Percentiles rank a stretch among this genome's conserved stretches.
Conservation (phyloP, 2,797 vertebrate genomes). For the Zenarchopterus dispar region DNA sequence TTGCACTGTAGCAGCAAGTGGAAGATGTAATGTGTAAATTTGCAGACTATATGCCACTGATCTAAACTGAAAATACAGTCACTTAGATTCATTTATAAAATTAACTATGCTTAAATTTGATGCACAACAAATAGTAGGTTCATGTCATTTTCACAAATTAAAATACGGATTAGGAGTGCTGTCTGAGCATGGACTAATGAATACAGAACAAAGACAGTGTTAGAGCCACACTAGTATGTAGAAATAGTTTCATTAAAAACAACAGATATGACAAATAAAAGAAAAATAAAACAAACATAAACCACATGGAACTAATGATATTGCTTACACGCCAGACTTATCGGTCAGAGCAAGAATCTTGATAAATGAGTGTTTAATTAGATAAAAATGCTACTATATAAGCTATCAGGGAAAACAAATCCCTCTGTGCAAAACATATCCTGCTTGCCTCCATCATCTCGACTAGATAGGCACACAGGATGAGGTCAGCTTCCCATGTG, state of each 20-base stretch:
- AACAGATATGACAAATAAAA: neutral
- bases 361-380: conserved; percentile 72
- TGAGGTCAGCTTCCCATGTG: conserved; percentile 30
- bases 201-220: too few species aligned
- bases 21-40: too few species aligned
- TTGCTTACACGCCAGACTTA: conserved; percentile 49
- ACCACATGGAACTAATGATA: conserved; percentile 29
- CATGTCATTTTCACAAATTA: too few species aligned
- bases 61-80: too few species aligned
- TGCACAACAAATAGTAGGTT: too few species aligned
- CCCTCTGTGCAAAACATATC: conserved; percentile 57
- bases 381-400: conserved; percentile 68
- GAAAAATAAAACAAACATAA: conserved; percentile 5
- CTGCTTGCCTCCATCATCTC: conserved; percentile 55
- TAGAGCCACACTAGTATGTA: too few species aligned
- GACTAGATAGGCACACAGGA: conserved; percentile 44
- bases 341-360: conserved; percentile 47
- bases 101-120: too few species aligned
- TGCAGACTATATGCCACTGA: too few species aligned
- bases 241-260: neutral
- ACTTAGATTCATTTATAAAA: too few species aligned
- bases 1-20: too few species aligned
- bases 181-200: too few species aligned
- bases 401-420: conserved; percentile 69
- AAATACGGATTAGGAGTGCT: too few species aligned